These are phyloP conservation scores for Tursiops truncatus DNA, from an alignment of 2,113 vertebrate genomes.

Conservation along the genomic window DNA sequence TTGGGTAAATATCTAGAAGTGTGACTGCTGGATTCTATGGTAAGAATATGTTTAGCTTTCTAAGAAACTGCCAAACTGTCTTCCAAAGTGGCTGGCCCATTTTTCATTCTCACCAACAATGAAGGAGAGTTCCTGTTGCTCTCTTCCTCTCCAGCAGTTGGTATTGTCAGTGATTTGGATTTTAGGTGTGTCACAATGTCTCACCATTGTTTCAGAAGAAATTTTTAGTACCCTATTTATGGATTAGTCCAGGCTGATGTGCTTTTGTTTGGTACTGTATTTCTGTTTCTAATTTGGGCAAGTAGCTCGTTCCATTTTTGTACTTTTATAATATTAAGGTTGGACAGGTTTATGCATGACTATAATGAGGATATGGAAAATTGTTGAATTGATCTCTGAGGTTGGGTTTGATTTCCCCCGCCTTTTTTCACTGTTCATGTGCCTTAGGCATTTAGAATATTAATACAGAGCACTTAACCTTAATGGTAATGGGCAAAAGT, in stretches of 20 bases:
- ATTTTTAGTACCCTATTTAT: background rate
- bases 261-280: background rate
- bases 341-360: constrained; percentile 79
- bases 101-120: background rate
- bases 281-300: background rate
- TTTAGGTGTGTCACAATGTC: background rate
- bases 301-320: background rate
- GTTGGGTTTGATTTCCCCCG: constrained; percentile 34
- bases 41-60: background rate
- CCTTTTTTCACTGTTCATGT: constrained; percentile 68
- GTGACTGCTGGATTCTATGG: background rate
- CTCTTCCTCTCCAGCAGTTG: background rate
- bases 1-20: background rate
- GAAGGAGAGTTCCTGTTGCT: background rate
- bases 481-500: constrained; percentile 15
- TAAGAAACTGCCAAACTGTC: background rate
- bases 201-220: background rate
- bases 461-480: background rate
- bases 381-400: constrained; percentile 70
- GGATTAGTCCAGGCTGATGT: background rate
- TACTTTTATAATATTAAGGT: constrained; percentile 9
- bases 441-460: constrained; percentile 58
- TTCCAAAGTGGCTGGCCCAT: rapidly evolving
- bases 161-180: background rate
- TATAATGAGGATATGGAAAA: constrained; percentile 67